These are phyloP conservation scores for Seira ritae DNA, from an alignment of 2,888 invertebrate species.

Conservation along the genomic window DNA sequence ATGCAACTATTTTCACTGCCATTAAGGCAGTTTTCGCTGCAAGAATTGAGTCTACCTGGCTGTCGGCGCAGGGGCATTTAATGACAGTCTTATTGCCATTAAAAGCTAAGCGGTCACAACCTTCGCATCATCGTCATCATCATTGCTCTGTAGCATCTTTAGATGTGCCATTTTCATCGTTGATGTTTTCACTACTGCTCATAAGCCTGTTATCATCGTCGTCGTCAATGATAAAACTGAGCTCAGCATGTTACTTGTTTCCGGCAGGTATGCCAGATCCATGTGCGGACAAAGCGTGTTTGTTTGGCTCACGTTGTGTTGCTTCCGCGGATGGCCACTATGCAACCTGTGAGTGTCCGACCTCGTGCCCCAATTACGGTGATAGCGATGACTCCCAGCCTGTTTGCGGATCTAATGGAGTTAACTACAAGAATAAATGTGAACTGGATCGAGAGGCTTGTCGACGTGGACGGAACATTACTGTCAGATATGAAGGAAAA, in stretches of 20 bases:
- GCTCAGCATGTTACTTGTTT: conserved; percentile 75
- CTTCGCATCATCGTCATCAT: neutral
- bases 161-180: conserved; percentile 20
- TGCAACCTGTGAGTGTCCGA: conserved; percentile 74
- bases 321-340: conserved; percentile 74
- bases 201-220: conserved; percentile 29
- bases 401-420: conserved; percentile 80
- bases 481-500: conserved; percentile 88
- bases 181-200: conserved; percentile 29
- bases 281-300: conserved; percentile 83
- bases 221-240: conserved; percentile 36
- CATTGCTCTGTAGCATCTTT: neutral
- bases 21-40: neutral
- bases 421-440: conserved; percentile 86
- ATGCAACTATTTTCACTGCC: neutral
- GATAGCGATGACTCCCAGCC: conserved; percentile 88
- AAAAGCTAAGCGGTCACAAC: too few species aligned
- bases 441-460: conserved; percentile 89
- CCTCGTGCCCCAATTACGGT: conserved; percentile 87
- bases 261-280: conserved; percentile 84
- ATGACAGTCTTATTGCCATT: neutral
- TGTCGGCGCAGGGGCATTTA: neutral
- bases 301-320: conserved; percentile 83
- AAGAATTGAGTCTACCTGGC: neutral
- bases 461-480: conserved; percentile 84